Evolutionary conservation across 2,888 invertebrate genomes (phyloP), one percentile per base, ranked within the genome.

Genomic region (Sminthurides aquaticus): DNA sequence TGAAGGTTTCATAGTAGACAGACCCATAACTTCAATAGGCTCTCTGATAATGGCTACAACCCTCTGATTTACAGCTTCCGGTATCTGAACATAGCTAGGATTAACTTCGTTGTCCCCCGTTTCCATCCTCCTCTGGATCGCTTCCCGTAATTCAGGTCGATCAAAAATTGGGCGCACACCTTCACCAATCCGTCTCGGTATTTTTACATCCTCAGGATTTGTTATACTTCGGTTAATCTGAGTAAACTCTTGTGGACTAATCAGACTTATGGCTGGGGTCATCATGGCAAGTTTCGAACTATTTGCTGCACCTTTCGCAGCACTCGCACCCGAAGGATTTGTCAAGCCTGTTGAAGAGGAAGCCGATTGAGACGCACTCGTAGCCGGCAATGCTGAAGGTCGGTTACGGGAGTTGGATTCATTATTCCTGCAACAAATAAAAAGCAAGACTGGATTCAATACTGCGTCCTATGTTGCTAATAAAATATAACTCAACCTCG

Each of bases 41-140:
- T 72, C 71, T 18, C 71, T 57, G 49, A 74, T 73, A 43, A 73
- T 73, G 22, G 72, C 72, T 18, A 74, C 71, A 2, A 73, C 72
- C 22, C 71, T 60, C 59, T 72, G 74, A 49, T 48, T 63, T 15
- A 63, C 62, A 8, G 64, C 57, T 28, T 67, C 64, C n/a, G 64
- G 64, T 59, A 62, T 58, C 34, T 65, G 58, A 1, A 64, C 60
- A 20, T 52, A 43, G 26, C 65, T 65, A 15, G 69, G 68, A 58
- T 68, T 66, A 15, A 70, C 70, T 55, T 74, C 72, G 49, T 72
- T 70, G 34, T 70, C 68, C 29, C 68, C 70, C 1, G 66, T 49
- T 24, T 67, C 57, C 66, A 71, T 71, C 48, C 74, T 28, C n/a
- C 68, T 60, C 3, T 49, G 22, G 63, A 74, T 71, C 3, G 71